A percentile compares a stretch with the other conserved stretches of the same genome.
Conservation (phyloP, 2,113 vertebrate genomes). For the Istiophorus platypterus region DNA sequence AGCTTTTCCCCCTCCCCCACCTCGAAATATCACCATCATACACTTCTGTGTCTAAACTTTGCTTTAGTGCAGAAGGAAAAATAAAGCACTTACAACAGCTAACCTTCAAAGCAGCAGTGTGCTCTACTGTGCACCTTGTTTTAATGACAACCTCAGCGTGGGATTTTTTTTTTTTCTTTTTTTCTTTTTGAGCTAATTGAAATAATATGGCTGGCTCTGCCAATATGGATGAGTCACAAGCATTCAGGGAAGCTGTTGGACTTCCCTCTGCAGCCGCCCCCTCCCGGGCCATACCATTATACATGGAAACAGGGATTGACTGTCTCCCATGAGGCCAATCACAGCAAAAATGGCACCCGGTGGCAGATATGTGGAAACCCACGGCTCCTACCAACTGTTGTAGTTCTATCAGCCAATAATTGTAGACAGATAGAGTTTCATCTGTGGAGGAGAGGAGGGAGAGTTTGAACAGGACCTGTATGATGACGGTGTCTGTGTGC, state of each 20-base stretch:
- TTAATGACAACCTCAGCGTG: slow-evolving; percentile 65
- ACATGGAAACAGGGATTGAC: slow-evolving; percentile 50
- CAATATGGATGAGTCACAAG: slow-evolving; percentile 64
- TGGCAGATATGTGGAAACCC: slow-evolving; percentile 53
- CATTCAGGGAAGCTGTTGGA: slow-evolving; percentile 70
- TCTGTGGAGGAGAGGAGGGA: slow-evolving; percentile 32
- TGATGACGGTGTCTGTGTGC: slow-evolving; percentile 8
- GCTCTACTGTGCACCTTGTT: slow-evolving; percentile 51
- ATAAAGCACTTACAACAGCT: slow-evolving; percentile 28
- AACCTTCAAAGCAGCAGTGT: slow-evolving; percentile 63
- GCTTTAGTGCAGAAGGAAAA: slow-evolving; percentile 10
- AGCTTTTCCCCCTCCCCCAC: slow-evolving; percentile 21
- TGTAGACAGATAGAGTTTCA: slow-evolving; percentile 54
- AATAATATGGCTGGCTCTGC: slow-evolving; percentile 70
- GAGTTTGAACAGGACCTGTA: slow-evolving; percentile 28
- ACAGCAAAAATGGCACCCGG: slow-evolving; percentile 59
- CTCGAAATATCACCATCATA: slow-evolving; percentile 4
- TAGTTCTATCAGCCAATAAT: slow-evolving; percentile 57
- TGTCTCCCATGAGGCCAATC: slow-evolving; percentile 64
- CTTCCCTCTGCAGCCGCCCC: slow-evolving; percentile 53
- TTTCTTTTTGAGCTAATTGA: slow-evolving; percentile 73
- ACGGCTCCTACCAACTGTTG: slow-evolving; percentile 55
- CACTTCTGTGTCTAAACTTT: slow-evolving; percentile 31
- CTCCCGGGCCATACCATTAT: slow-evolving; percentile 51
- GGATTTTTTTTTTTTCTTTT: slow-evolving; percentile 55